phyloP scores from a whole-genome alignment of 2,888 invertebrate genomes.

The Lypha dubia region DNA sequence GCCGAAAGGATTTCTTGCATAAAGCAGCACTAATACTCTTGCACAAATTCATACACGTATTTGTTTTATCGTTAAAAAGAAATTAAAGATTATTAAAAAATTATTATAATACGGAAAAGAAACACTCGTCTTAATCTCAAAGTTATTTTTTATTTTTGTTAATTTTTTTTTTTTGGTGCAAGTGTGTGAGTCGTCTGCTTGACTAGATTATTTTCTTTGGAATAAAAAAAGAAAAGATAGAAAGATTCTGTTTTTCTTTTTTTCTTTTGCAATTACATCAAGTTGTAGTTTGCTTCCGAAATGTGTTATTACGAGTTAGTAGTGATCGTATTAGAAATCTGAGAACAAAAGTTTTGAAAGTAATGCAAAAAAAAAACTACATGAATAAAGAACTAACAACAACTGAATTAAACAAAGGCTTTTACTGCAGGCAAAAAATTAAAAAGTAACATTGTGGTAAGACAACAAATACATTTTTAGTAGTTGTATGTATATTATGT shows the following conservation, averaged over 20 bases:
- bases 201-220: slow-evolving; percentile 28
- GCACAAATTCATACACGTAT: slow-evolving; percentile 2
- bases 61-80: slow-evolving; percentile 64
- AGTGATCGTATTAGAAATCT: slow-evolving; percentile 47
- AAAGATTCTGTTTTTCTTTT: not conserved
- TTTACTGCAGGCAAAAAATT: slow-evolving; percentile 7
- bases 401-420: slow-evolving; percentile 32
- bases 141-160: slow-evolving; percentile 25
- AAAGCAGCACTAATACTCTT: not conserved
- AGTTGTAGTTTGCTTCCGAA: slow-evolving; percentile 18
- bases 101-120: slow-evolving; percentile 49
- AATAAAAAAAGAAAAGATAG: slow-evolving; percentile 9
- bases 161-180: slow-evolving; percentile 7
- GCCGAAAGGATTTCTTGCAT: slow-evolving; percentile 21
- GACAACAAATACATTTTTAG: not conserved
- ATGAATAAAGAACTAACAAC: not conserved
- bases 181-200: slow-evolving; percentile 17
- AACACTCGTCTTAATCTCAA: slow-evolving; percentile 54
- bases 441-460: not conserved
- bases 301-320: slow-evolving; percentile 31
- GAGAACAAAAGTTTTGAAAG: slow-evolving; percentile 57
- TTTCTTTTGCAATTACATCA: slow-evolving; percentile 19
- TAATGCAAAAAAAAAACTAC: slow-evolving; percentile 1
- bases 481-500: not conserved
- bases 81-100: slow-evolving; percentile 69